Evolutionary conservation across 2,888 invertebrate genomes (phyloP), one percentile per base, ranked within the genome.

Genomic region (Orthonychiurus folsomi): DNA sequence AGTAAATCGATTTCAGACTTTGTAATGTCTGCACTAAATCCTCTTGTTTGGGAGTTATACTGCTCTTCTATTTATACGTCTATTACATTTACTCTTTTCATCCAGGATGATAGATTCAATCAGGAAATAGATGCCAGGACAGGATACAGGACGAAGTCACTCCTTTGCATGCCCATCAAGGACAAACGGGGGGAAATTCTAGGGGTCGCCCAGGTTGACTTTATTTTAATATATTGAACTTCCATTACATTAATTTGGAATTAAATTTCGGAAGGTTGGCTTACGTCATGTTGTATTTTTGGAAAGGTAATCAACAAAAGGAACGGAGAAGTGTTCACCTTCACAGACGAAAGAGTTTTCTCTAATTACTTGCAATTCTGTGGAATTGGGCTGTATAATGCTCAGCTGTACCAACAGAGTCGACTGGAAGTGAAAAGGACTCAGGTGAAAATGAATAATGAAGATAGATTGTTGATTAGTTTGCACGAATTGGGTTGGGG

Each of bases 201-300:
- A 73, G 97, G 96, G 24, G 95, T 97, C 63, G 96, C 95, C 61
- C 95, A 96, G 84, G 88, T 90, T n/a, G n/a, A n/a, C n/a, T n/a
- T n/a, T n/a, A n/a, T n/a, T n/a, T n/a, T n/a, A 78, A 80, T 74
- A 55, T 27, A 20, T n/a, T 27, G 0, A 24, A 52, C 23, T n/a
- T 25, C 5, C 25, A n/a, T n/a, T n/a, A n/a, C n/a, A n/a, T n/a
- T n/a, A 9, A 24, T 21, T 18, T 12, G 12, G 20, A 18, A 20
- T 54, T 12, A 54, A 54, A 20, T 12, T 54, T 18, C 54, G 18
- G 12, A 48, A 15, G 18, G 12, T 18, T 48, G 48, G 18, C 48
- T 48, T 12, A 12, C n/a, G n/a, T n/a, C n/a, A n/a, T n/a, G n/a
- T n/a, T n/a, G n/a, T 18, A n/a, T 23, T 26, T 25, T n/a, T 52